Conservation (phyloP, 2,797 vertebrate genomes). For the Chrosomus eos region DNA sequence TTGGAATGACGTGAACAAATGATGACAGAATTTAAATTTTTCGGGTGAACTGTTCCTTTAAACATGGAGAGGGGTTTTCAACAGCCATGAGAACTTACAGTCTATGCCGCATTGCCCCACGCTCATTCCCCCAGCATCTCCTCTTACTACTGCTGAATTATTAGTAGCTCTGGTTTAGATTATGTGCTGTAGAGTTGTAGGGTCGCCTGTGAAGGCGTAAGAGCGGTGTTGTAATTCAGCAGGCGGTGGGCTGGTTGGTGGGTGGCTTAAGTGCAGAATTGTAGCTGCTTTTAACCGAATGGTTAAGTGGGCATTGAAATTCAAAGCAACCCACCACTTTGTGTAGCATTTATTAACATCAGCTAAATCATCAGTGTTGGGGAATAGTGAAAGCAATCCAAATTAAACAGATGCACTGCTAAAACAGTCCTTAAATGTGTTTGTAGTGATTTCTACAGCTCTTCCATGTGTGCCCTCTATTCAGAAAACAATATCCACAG, state of each 20-base stretch:
- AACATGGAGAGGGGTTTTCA: slow-evolving; percentile 19
- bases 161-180: slow-evolving; percentile 55
- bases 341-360: slow-evolving; percentile 29
- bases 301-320: slow-evolving; percentile 56
- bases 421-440: neutral
- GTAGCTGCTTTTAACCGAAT: slow-evolving; percentile 29
- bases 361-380: slow-evolving; percentile 20
- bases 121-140: slow-evolving; percentile 51
- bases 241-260: slow-evolving; percentile 55
- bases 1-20: slow-evolving; percentile 11
- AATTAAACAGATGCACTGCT: neutral
- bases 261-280: slow-evolving; percentile 52
- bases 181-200: slow-evolving; percentile 50
- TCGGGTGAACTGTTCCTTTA: neutral
- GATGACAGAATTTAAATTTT: neutral
- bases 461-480: neutral
- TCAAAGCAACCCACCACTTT: slow-evolving; percentile 52
- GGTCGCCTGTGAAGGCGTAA: slow-evolving; percentile 46
- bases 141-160: slow-evolving; percentile 55
- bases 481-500: neutral
- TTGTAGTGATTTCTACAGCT: neutral
- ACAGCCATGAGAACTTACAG: slow-evolving; percentile 2
- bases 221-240: slow-evolving; percentile 35
- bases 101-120: slow-evolving; percentile 31
- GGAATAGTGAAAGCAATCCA: neutral